These are phyloP conservation scores for Parapsyche elsis DNA, from an alignment of 1,140 invertebrate genomes.

Conservation along the genomic window DNA sequence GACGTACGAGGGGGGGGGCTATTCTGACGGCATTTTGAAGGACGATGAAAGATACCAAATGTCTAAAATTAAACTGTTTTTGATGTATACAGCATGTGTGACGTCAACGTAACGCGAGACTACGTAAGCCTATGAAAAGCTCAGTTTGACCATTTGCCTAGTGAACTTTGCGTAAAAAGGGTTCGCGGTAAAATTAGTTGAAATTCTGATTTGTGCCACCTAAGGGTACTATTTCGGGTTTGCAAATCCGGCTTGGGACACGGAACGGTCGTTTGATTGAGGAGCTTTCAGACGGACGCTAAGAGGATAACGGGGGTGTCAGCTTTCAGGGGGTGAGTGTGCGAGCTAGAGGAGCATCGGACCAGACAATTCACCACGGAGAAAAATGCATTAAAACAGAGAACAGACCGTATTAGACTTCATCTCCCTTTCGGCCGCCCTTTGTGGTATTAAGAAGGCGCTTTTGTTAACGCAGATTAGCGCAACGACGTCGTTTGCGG, in stretches of 20 bases:
- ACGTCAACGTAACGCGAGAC: too few species aligned
- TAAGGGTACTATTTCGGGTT: neutral
- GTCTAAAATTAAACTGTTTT: too few species aligned
- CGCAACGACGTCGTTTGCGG: constrained; percentile 44
- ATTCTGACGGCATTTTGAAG: too few species aligned
- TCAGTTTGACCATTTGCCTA: too few species aligned
- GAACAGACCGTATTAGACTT: constrained; percentile 25
- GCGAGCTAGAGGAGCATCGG: constrained; percentile 26
- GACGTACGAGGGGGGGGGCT: too few species aligned
- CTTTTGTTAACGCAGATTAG: constrained; percentile 49
- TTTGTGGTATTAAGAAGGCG: constrained; percentile 36
- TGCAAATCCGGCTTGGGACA: constrained; percentile 32
- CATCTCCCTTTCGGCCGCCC: constrained; percentile 46
- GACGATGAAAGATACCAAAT: too few species aligned
- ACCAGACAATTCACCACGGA: constrained; percentile 52
- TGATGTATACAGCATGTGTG: too few species aligned
- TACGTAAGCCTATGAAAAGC: too few species aligned
- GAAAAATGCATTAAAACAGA: constrained; percentile 51
- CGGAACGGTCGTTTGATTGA: constrained; percentile 41
- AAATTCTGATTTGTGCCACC: too few species aligned
- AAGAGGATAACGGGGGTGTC: neutral
- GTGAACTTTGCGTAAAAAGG: too few species aligned
- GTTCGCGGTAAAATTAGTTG: too few species aligned
- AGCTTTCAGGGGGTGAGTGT: neutral
- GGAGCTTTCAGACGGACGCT: constrained; percentile 25